Evolutionary conservation across 2,113 vertebrate genomes (phyloP), one percentile per base, ranked within the genome.

Genomic region (Lycocorax pyrrhopterus): DNA sequence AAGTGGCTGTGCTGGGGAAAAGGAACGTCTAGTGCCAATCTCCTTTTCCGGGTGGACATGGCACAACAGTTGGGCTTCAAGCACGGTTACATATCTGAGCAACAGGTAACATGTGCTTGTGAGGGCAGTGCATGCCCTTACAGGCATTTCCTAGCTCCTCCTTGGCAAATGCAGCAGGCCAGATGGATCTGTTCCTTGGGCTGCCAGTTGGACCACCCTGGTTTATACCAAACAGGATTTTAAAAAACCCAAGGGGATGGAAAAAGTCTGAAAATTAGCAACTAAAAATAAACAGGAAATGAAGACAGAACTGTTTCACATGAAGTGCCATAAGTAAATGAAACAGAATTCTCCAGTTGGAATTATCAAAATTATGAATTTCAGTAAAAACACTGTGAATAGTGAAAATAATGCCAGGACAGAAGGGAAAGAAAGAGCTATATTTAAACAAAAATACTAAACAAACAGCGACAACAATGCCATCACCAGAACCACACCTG

Each of bases 151-250:
- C 73, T 81, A 95, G 91, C 91, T 97, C 73, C 94, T 96, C 93
- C 86, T 94, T 97, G 96, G 96, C 96, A 97, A 93, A 94, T 89
- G 83, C 86, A 95, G 64, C 60, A 81, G 89, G 89, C 94, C 96
- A 97, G 95, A 96, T 97, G 96, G 96, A 97, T 96, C 80, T 94
- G 91, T 95, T 97, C 91, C 96, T 95, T 93, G 94, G 89, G 89
- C 96, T 96, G 95, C 96, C 96, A 97, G 95, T 97, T 96, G 95
- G 95, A 97, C 94, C 95, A 95, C 95, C 96, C 96, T 94, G 91
- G 89, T 96, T 97, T 95, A 68, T 91, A 97, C 82, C 96, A 97
- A 96, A 96, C 90, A 97, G 90, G 92, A 96, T 95, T 93, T 93
- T 43, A 19, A 82, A 94, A 96, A 96, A 96, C 80, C 87, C 94